phyloP scores from a whole-genome alignment of 2,888 invertebrate species.

The Unio delphinus region DNA sequence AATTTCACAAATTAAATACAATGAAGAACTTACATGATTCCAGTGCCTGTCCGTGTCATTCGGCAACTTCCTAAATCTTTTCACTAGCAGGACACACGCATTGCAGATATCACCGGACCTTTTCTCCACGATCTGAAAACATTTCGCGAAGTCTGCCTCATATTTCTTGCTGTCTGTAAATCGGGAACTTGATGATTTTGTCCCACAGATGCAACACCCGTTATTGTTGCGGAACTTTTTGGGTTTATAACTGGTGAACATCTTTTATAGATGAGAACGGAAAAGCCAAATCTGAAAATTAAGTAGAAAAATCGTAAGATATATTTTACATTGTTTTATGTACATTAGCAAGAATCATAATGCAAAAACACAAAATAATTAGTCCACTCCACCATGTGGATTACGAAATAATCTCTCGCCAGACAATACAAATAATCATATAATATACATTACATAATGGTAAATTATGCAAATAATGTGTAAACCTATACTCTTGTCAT shows the following conservation, averaged over 20 bases:
- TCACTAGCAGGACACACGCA: slow-evolving; percentile 87
- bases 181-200: slow-evolving; percentile 85
- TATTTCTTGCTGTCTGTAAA: slow-evolving; percentile 89
- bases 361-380: too few relatives aligned
- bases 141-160: slow-evolving; percentile 85
- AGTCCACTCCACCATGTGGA: too few relatives aligned
- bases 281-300: too few relatives aligned
- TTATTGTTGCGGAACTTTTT: slow-evolving; percentile 81
- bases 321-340: too few relatives aligned
- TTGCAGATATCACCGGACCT: slow-evolving; percentile 89
- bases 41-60: slow-evolving; percentile 62
- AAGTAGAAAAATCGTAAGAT: too few relatives aligned
- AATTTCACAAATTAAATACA: background rate
- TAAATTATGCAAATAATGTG: too few relatives aligned
- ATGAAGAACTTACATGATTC: slow-evolving; percentile 62
- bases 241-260: slow-evolving; percentile 90
- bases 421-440: too few relatives aligned
- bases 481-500: too few relatives aligned
- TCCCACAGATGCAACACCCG: slow-evolving; percentile 90
- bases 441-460: too few relatives aligned
- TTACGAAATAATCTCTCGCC: too few relatives aligned
- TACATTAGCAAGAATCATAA: too few relatives aligned
- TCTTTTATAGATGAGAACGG: slow-evolving; percentile 60
- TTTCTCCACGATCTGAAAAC: slow-evolving; percentile 81
- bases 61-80: slow-evolving; percentile 77